Evolutionary conservation across 2,797 vertebrate species (phyloP).

Genomic region (Argya squamiceps): DNA sequence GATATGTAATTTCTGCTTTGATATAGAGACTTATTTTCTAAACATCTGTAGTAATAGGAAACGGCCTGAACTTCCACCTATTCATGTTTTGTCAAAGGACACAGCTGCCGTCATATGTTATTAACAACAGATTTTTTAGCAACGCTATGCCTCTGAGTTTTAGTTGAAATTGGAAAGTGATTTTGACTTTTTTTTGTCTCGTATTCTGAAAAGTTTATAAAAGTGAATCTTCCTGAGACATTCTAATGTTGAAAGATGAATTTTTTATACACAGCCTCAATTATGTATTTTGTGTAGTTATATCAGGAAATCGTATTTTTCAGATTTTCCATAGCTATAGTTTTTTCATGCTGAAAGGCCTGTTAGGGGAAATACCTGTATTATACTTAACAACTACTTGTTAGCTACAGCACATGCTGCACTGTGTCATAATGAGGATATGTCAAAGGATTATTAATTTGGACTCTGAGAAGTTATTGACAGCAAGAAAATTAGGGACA

Average conservation of each 20-base stretch:
- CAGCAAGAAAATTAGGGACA: slow-evolving; percentile 6
- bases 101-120: not conserved
- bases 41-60: slow-evolving; percentile 11
- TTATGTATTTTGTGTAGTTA: not conserved
- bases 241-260: not conserved
- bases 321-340: not conserved
- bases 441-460: not conserved
- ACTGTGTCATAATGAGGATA: not conserved
- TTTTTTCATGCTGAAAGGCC: not conserved
- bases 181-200: slow-evolving; percentile 22
- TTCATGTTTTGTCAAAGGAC: slow-evolving; percentile 10
- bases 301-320: slow-evolving; percentile 6
- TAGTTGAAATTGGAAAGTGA: not conserved
- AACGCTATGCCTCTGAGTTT: not conserved
- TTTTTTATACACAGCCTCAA: not conserved
- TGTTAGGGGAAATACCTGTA: slow-evolving; percentile 13
- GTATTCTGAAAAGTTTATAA: not conserved
- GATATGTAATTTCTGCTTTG: not conserved
- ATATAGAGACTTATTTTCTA: slow-evolving; percentile 33
- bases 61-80: not conserved
- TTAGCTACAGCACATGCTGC: not conserved
- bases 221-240: not conserved
- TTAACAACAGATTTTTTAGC: slow-evolving; percentile 6
- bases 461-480: not conserved
- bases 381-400: not conserved